phyloP scores from a whole-genome alignment of 2,888 invertebrate species.

The Penaeus monodon region DNA sequence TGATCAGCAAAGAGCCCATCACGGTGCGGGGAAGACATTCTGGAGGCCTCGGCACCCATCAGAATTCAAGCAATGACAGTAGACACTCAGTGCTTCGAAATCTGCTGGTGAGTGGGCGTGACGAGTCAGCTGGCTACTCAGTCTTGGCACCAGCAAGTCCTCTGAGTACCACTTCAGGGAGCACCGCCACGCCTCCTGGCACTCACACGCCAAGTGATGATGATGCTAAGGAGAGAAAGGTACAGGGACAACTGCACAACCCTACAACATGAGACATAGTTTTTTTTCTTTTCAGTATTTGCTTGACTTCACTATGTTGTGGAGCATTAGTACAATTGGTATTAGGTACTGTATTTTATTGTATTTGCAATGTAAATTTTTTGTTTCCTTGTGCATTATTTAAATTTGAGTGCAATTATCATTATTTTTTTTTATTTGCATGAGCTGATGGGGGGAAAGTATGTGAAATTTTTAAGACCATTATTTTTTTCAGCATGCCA shows the following conservation, averaged over 20 bases:
- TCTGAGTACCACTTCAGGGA: constrained; percentile 26
- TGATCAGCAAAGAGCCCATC: constrained; percentile 63
- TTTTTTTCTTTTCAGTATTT: constrained; percentile 36
- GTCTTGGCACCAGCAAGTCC: constrained; percentile 50
- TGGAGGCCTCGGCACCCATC: constrained; percentile 31
- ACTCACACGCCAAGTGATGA: constrained; percentile 25
- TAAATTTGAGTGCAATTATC: constrained; percentile 22
- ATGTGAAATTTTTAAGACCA: no score
- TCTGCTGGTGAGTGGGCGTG: constrained; percentile 94
- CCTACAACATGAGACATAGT: constrained; percentile 41
- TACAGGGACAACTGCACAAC: constrained; percentile 52
- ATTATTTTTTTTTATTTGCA: constrained; percentile 35
- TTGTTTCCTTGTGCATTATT: constrained; percentile 13
- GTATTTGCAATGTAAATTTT: constrained; percentile 8
- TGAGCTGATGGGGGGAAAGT: constrained; percentile 2
- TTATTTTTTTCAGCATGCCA: constrained; percentile 30
- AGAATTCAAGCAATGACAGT: constrained; percentile 15
- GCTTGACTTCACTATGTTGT: constrained; percentile 47
- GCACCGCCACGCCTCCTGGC: constrained; percentile 37
- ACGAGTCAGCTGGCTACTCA: constrained; percentile 88
- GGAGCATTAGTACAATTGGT: constrained; percentile 49
- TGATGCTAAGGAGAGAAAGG: constrained; percentile 51
- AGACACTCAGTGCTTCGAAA: constrained; percentile 84
- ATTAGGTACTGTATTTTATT: constrained; percentile 29
- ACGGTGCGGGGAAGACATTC: constrained; percentile 53